A percentile compares a stretch with the other conserved stretches of the same genome.
phyloP scores from a whole-genome alignment of 2,888 invertebrate genomes.

The Ormyrus labotus region DNA sequence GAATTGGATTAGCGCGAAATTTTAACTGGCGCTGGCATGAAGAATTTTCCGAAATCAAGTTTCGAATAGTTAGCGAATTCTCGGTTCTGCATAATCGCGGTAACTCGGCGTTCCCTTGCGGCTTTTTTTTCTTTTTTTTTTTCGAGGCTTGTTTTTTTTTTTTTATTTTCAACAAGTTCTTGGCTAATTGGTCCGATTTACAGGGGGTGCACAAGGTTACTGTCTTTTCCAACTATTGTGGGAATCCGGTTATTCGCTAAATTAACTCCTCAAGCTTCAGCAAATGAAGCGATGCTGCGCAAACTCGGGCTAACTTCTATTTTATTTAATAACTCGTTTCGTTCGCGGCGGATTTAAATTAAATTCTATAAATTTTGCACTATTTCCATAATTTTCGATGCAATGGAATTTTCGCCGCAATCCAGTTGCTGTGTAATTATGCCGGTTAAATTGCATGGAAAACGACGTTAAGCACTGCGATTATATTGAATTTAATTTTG shows the following conservation, averaged over 20 bases:
- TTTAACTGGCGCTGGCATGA: slow-evolving; percentile 37
- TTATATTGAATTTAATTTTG: no score
- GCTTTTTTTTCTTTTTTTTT: background rate
- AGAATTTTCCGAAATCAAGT: slow-evolving; percentile 44
- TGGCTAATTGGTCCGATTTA: no score
- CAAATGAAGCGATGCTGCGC: no score
- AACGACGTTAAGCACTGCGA: no score
- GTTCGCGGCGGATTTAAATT: no score
- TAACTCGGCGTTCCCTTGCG: background rate
- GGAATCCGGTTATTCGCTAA: slow-evolving; percentile 1
- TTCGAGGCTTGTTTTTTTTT: background rate
- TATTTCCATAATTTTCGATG: no score
- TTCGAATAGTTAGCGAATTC: slow-evolving; percentile 24
- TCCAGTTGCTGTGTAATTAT: no score
- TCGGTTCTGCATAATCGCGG: background rate
- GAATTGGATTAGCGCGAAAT: slow-evolving; percentile 37
- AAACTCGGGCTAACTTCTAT: no score
- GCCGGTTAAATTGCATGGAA: no score
- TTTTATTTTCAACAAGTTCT: slow-evolving; percentile 1
- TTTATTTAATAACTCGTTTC: no score
- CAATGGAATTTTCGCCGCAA: no score
- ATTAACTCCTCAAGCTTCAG: background rate
- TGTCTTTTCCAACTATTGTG: background rate
- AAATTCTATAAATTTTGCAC: no score
- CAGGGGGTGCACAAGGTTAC: background rate